Base-by-base conservation (phyloP, 1,140 invertebrate genomes). In the Procambarus virginalis region DNA sequence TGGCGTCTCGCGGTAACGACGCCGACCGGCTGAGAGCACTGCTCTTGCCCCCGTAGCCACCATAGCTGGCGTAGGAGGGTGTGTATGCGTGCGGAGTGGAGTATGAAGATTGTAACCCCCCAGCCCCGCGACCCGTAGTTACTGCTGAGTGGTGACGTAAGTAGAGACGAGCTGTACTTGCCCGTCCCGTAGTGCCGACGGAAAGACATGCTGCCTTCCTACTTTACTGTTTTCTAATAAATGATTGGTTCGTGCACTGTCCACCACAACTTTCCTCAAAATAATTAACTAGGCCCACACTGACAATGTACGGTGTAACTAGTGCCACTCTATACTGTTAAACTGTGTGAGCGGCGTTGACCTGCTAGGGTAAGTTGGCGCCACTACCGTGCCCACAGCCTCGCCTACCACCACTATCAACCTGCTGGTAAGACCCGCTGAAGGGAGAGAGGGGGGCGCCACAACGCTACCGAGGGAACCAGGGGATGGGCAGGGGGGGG, bases 151-250 rank as follows among this genome's bases (percentile, higher is more conserved):
- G 86, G 86, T 12, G 86, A 89, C 2, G 86, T 70, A n/a, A 89
- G 22, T 3, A 89, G 55, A 8, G 86, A 89, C 8, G 86, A 89
- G 70, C 86, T 82, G 70, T 89, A 89, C 55, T 80, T 89, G 22
- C 86, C 80, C 20, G 77, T 80, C 6, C 80, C 79, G 70, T 89
- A 83, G 51, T 83, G 86, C n/a, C 86, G 86, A 48, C 86, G 86
- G 78, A 89, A 89, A 46, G 86, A 89, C 86, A 89, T 89, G 55
- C 0, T 81, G 60, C 55, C 60, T 68, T 45, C 9, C 4, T 78
- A 22, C 5, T 20, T 78, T 12, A 45, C 68, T 34, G 6, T 55
- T 12, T 55, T 55, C 6, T 55, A 8, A 34, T 34, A 55, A 55
- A 55, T 9, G 51, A 55, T 55, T 12, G 8, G 8, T 12, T 55